Conservation (phyloP, 2,797 vertebrate genomes). For the Melanotaenia boesemani region DNA sequence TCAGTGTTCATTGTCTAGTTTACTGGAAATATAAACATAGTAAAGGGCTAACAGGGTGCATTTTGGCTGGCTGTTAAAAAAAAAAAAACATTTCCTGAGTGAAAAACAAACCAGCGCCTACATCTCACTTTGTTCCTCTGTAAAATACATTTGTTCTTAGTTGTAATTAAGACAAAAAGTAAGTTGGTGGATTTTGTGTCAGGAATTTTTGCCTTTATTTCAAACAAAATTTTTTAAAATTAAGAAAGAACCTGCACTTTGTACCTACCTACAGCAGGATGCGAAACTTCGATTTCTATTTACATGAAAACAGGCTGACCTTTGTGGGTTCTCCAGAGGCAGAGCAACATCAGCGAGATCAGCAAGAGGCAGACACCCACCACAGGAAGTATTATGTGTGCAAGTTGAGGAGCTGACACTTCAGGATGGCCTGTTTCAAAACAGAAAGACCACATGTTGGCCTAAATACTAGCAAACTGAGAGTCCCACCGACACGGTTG, state of each 20-base stretch:
- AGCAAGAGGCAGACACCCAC: constrained; percentile 11
- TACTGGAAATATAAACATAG: too few species aligned
- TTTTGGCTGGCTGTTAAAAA: too few species aligned
- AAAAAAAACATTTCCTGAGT: too few species aligned
- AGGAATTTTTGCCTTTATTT: not conserved
- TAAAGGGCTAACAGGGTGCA: not conserved
- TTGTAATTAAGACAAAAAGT: not conserved
- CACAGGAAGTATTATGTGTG: constrained; percentile 40
- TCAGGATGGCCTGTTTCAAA: not conserved
- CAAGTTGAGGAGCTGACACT: accelerated
- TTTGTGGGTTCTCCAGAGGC: constrained; percentile 37
- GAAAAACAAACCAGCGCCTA: too few species aligned
- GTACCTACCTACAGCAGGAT: not conserved
- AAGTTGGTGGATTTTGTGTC: not conserved
- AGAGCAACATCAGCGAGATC: constrained; percentile 28
- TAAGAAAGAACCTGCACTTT: not conserved
- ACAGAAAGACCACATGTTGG: constrained; percentile 29
- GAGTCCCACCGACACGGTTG: accelerated
- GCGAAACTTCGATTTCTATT: not conserved
- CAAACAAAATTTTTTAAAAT: not conserved
- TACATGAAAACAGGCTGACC: constrained; percentile 43
- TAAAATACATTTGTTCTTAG: not conserved
- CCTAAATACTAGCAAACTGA: constrained; percentile 26
- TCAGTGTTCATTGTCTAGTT: not conserved
- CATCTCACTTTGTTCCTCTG: too few species aligned